Evolutionary conservation across 2,113 vertebrate species (phyloP).

Genomic region (Hippocampus guttulatus): DNA sequence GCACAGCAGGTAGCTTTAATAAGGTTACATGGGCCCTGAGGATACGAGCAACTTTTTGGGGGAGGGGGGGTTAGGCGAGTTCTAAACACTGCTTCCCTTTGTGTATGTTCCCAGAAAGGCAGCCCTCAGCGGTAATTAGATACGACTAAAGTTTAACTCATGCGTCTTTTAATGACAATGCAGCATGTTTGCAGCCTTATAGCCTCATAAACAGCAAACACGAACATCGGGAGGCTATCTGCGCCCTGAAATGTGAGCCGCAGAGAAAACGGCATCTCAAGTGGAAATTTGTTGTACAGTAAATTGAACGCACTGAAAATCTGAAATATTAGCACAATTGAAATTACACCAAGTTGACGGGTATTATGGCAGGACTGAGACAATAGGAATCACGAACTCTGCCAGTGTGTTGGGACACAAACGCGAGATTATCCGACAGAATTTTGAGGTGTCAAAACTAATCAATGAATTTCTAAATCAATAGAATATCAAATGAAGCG

Average conservation of each 20-base stretch:
- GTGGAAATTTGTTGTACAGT: background rate
- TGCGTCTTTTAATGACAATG: background rate
- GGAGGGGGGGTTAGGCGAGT: background rate
- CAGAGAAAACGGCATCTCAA: background rate
- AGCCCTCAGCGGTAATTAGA: background rate
- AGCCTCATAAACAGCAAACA: background rate
- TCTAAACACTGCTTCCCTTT: constrained; percentile 29
- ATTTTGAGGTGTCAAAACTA: no score
- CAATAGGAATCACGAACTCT: no score
- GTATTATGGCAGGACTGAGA: no score
- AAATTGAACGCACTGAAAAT: background rate
- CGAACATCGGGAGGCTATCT: background rate
- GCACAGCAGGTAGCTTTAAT: constrained; percentile 48
- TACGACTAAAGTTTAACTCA: background rate
- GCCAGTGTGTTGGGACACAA: no score
- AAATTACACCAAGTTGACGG: no score
- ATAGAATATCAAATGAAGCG: no score
- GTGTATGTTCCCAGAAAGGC: background rate
- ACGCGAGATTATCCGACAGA: no score
- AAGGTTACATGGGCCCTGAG: constrained; percentile 14
- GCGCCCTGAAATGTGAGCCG: background rate
- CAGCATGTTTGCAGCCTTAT: constrained; percentile 1
- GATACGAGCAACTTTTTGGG: constrained; percentile 23
- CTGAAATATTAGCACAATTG: no score
- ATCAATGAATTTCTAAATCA: no score